Percentiles rank a stretch among this genome's conserved stretches.
phyloP scores from a whole-genome alignment of 2,888 invertebrate genomes.

The Sesia bembeciformis region DNA sequence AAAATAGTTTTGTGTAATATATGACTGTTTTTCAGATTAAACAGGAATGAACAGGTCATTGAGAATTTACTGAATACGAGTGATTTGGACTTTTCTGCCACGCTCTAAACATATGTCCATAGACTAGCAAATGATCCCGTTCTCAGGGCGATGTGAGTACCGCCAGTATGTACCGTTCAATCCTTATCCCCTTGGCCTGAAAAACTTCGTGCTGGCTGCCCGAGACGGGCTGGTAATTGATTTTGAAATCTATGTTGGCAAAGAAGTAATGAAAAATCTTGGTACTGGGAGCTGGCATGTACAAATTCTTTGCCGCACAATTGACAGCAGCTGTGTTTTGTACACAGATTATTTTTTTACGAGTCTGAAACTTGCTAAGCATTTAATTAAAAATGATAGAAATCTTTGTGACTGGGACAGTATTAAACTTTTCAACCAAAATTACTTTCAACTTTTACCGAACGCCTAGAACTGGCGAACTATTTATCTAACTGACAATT shows the following conservation, averaged over 20 bases:
- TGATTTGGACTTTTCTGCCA: conserved; percentile 3
- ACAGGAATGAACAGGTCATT: too few species aligned
- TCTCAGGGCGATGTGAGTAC: conserved; percentile 16
- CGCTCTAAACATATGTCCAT: conserved; percentile 17
- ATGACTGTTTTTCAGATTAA: too few species aligned
- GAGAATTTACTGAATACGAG: too few species aligned
- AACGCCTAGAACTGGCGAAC: too few species aligned
- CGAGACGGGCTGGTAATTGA: conserved; percentile 18
- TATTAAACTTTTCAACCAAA: too few species aligned
- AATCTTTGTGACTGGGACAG: conserved; percentile 11
- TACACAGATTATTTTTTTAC: too few species aligned
- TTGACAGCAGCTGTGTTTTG: conserved; percentile 6
- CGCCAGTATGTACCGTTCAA: conserved; percentile 16
- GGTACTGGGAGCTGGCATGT: conserved; percentile 1
- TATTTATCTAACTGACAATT: too few species aligned
- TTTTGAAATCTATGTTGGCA: conserved; percentile 16
- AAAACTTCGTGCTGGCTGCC: conserved; percentile 24
- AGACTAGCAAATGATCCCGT: conserved; percentile 24
- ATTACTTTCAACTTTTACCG: too few species aligned
- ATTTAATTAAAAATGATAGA: conserved; percentile 2
- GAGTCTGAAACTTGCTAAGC: too few species aligned
- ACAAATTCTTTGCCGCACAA: conserved; percentile 8
- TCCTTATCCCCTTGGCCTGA: conserved; percentile 22
- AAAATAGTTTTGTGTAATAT: too few species aligned
- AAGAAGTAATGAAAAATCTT: neutral